Base-by-base conservation (phyloP, 2,888 invertebrate genomes). In the Oxycera nigricornis region DNA sequence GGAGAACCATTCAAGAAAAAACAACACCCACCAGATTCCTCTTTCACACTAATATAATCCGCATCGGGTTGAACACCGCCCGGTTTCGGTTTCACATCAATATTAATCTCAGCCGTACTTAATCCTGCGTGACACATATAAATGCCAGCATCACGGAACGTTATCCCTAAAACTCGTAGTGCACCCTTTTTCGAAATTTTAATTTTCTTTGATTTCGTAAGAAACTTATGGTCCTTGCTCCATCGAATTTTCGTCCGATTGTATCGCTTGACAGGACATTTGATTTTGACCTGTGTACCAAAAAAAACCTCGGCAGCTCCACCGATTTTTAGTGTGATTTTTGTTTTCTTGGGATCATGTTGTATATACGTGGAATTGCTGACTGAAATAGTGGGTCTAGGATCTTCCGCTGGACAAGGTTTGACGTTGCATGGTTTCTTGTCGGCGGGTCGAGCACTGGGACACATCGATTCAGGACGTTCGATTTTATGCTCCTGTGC, bases 121-220 rank as follows among this genome's bases (percentile, higher is more conserved):
- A 91, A 88, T 0, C 94, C 95, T 9, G 95, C 94, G 67, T 93
- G 90, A 82, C 97, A 97, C 0, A 94, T 93, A 83, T 96, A 97
- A 2, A 92, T 87, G 1, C 96, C 96, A 73, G 92, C 91, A 84
- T 96, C 96, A 1, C 91, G 89, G 79, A 93, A 90, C 0, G 91
- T 90, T 4, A 96, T 90, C 59, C 93, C 92, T 74, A 92, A 90
- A 75, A 97, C 94, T 75, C 95, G 90, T 17, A 97, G 88, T 28
- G 95, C 95, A 14, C 96, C 97, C 87, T 96, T 96, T 81, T 93
- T 94, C 11, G 95, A 95, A 72, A 95, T 93, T 83, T 95, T 94
- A 80, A 92, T 92, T 79, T 95, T 94, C 81, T 92, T 91, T 0
- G 92, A 91, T 81, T 94, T 94, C 28, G 89, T 88, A 76, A 95